Evolutionary conservation across 2,797 vertebrate genomes (phyloP), one percentile per base, ranked within the genome.

Genomic region (Typhlichthys eigenmanni): DNA sequence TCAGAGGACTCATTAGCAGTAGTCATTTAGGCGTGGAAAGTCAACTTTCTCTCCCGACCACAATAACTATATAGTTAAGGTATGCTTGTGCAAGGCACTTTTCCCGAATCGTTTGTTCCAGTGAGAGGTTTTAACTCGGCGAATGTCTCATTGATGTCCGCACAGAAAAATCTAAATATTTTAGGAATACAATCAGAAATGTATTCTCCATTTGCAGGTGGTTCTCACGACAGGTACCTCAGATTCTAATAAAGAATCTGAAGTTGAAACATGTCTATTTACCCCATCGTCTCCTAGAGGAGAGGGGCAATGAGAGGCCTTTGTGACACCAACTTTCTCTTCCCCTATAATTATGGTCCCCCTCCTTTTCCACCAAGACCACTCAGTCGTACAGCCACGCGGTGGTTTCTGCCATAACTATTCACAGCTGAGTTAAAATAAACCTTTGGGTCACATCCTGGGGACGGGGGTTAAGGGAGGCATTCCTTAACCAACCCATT

Each of bases 401-500:
- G 87, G 85, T 11, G 84, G 85, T 87, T 84, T 86, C 81, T 88
- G 84, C 88, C 84, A 82, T 91, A 91, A 91, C 82, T 81, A 82
- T 89, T 89, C 87, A 81, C 86, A 88, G 86, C 85, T 81, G 80
- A 79, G 83, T 78, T 86, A 90, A 92, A 93, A 92, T 91, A 92
- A 88, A 88, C 85, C 87, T 69, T 71, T 45, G 76, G 85, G 90
- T 85, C 46, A 72, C 81, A 85, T 89, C 84, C 76, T 85, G 68
- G 78, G 81, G 85, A 81, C 79, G 73, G 88, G 85, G 87, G 82
- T 74, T 83, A 77, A 69, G 79, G 78, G 76, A 80, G 62, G 13
- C 75, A 51, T 55, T 68, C 72, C 6, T n/a, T 24, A 56, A 38
- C 29, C 19, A 13, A 70, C 78, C 72, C 48, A 69, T 66, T 53